Conservation (phyloP, 2,113 vertebrate genomes). For the Cyanocitta stelleri region DNA sequence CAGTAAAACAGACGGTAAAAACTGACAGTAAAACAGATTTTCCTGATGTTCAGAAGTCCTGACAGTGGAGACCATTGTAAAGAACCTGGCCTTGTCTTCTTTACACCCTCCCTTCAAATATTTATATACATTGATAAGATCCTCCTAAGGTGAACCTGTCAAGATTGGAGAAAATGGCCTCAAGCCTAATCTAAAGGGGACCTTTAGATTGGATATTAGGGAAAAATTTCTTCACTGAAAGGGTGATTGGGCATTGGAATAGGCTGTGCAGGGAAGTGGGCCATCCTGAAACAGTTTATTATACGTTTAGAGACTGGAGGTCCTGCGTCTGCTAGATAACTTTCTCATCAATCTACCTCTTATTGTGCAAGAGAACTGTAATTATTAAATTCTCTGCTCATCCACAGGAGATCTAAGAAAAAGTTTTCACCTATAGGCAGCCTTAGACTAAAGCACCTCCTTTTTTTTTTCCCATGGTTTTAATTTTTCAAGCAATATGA, state of each 20-base stretch:
- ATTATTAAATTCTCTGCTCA: neutral
- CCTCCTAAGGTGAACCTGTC: neutral
- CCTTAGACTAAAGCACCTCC: neutral
- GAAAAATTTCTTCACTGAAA: neutral
- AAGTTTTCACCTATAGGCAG: neutral
- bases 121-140: neutral
- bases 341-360: neutral
- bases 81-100: neutral
- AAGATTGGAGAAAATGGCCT: neutral
- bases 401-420: neutral
- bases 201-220: no score
- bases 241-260: neutral
- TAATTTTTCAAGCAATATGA: neutral
- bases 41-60: neutral
- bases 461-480: rapidly evolving
- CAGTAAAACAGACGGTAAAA: neutral
- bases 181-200: neutral
- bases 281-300: neutral
- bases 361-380: neutral
- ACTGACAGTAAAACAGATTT: neutral
- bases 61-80: neutral
- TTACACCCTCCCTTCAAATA: neutral
- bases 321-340: neutral
- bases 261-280: neutral
- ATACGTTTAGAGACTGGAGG: neutral